phyloP scores from a whole-genome alignment of 2,888 invertebrate genomes.

The Bugula neritina region DNA sequence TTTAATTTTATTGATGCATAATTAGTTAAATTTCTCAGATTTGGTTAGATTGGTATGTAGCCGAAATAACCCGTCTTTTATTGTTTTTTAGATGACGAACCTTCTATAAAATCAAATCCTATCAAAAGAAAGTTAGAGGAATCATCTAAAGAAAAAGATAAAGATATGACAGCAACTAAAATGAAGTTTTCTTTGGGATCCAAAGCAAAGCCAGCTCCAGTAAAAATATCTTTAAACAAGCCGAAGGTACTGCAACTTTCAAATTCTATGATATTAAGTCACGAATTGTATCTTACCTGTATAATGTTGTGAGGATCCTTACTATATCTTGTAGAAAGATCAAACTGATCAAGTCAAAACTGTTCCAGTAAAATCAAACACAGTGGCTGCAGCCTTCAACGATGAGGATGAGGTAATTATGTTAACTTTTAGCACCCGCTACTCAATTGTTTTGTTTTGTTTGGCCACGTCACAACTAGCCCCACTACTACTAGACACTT shows the following conservation, averaged over 20 bases:
- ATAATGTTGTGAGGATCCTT: too few species aligned
- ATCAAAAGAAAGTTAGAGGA: not conserved
- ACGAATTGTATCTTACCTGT: too few species aligned
- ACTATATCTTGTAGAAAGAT: not conserved
- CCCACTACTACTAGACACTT: too few species aligned
- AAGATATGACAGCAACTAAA: not conserved
- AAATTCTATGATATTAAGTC: too few species aligned
- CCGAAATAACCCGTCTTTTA: too few species aligned
- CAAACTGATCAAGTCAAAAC: not conserved
- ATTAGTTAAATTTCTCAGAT: too few species aligned
- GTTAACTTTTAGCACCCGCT: too few species aligned
- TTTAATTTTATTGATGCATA: too few species aligned
- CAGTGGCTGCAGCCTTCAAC: slow-evolving; percentile 40
- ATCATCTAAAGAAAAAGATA: not conserved
- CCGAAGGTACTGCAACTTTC: not conserved
- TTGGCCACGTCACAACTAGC: too few species aligned
- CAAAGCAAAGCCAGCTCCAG: not conserved
- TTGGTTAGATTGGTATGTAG: too few species aligned
- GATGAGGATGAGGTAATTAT: slow-evolving; percentile 38
- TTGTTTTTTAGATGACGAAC: slow-evolving; percentile 11
- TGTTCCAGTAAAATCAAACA: slow-evolving; percentile 11
- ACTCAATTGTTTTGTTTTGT: too few species aligned
- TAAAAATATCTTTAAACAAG: slow-evolving; percentile 13
- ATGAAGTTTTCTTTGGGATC: slow-evolving; percentile 17
- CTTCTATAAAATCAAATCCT: not conserved